A percentile compares a stretch with the other conserved stretches of the same genome.
These are phyloP conservation scores for Brevimyrus niger DNA, from an alignment of 2,113 vertebrate genomes.

Conservation along the genomic window DNA sequence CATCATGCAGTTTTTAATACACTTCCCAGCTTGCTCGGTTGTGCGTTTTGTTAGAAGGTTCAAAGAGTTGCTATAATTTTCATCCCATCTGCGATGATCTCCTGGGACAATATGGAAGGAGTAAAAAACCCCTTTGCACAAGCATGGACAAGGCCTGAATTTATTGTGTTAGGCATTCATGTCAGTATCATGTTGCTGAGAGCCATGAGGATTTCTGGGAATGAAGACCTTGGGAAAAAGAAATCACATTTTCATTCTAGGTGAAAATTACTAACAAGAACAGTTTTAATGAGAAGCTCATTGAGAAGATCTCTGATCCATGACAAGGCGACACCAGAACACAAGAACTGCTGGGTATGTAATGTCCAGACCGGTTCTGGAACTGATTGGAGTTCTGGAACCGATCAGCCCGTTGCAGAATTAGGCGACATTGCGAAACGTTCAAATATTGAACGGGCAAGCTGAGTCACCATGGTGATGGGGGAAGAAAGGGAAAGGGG, in stretches of 20 bases:
- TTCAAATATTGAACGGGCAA: neutral
- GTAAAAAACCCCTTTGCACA: neutral
- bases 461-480: neutral
- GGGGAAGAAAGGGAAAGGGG: neutral
- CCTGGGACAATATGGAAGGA: neutral
- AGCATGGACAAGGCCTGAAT: neutral
- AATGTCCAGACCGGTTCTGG: neutral
- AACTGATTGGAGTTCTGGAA: neutral
- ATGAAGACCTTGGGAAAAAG: neutral
- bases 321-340: too few relatives aligned
- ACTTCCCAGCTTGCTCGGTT: neutral
- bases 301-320: neutral
- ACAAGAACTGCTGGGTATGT: neutral
- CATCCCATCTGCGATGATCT: neutral
- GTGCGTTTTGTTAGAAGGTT: neutral
- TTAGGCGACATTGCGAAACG: neutral
- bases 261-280: neutral
- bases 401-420: neutral
- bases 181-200: neutral
- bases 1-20: neutral
- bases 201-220: neutral
- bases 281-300: neutral
- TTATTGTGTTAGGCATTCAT: neutral
- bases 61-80: neutral
- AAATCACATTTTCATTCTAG: neutral